These are phyloP conservation scores for Keiferia lycopersicella DNA, from an alignment of 2,888 invertebrate genomes.

Conservation along the genomic window DNA sequence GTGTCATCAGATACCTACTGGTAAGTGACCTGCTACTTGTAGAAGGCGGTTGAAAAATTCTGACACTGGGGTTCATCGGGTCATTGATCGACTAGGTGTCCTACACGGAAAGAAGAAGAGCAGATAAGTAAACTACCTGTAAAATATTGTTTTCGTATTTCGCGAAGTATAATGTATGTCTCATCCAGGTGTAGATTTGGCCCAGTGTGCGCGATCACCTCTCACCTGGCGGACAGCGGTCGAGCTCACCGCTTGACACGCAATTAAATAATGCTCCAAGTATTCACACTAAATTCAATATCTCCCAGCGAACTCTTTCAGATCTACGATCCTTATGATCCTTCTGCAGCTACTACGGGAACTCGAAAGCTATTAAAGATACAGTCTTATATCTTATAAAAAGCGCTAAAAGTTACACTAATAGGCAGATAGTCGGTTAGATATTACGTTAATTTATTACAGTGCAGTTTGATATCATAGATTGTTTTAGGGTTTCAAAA, in stretches of 20 bases:
- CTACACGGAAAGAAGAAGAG: too few species aligned
- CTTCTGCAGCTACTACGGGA: conserved; percentile 47
- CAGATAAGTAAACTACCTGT: too few species aligned
- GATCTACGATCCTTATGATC: conserved; percentile 62
- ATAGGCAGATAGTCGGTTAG: too few species aligned
- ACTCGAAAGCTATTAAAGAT: conserved; percentile 1
- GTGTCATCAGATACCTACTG: too few species aligned
- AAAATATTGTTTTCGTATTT: not conserved
- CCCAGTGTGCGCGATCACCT: conserved; percentile 46
- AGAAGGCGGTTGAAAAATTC: too few species aligned
- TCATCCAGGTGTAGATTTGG: not conserved
- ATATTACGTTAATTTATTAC: too few species aligned
- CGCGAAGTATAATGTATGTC: not conserved
- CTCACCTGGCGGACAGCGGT: conserved; percentile 39
- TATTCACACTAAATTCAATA: conserved; percentile 78
- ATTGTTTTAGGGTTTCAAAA: too few species aligned
- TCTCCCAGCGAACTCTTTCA: conserved; percentile 62
- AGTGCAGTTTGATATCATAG: too few species aligned
- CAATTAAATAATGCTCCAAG: conserved; percentile 78
- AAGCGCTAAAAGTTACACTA: too few species aligned
- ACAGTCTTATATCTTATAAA: not conserved
- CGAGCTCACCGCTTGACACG: conserved; percentile 65
- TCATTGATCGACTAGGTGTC: too few species aligned
- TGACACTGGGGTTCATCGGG: too few species aligned
- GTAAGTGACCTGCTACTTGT: too few species aligned